Conservation (phyloP, 2,888 invertebrate genomes). For the Ochropacha duplaris region DNA sequence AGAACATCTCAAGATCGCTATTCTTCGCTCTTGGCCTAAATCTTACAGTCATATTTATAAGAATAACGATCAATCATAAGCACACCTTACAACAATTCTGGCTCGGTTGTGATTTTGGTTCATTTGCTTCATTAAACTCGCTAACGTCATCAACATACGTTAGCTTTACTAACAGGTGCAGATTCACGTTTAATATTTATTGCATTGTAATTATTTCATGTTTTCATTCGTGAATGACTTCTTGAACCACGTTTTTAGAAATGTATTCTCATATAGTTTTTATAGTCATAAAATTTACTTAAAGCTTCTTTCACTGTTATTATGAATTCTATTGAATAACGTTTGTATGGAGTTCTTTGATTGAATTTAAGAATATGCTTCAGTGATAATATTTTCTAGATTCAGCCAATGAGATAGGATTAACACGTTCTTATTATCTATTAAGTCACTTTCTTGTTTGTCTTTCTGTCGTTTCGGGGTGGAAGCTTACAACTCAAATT, state of each 20-base stretch:
- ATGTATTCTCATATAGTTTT: background rate
- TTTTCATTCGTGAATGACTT: slow-evolving; percentile 13
- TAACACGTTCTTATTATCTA: no score
- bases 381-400: background rate
- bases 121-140: slow-evolving; percentile 47
- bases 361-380: no score
- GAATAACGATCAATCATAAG: slow-evolving; percentile 70
- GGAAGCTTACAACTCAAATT: no score
- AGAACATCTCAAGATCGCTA: slow-evolving; percentile 65
- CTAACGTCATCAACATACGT: slow-evolving; percentile 39
- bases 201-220: slow-evolving; percentile 15
- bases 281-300: no score
- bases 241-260: background rate
- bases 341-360: no score
- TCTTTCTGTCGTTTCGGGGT: no score
- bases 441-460: no score
- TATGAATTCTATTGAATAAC: no score
- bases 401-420: background rate
- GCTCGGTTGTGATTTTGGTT: slow-evolving; percentile 32
- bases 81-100: slow-evolving; percentile 43
- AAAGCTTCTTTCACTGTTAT: no score
- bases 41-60: slow-evolving; percentile 65
- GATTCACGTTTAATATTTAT: slow-evolving; percentile 21
- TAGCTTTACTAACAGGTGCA: slow-evolving; percentile 38
- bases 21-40: slow-evolving; percentile 67